Evolutionary conservation across 2,113 vertebrate genomes (phyloP).

Genomic region (Lasiurus cinereus): DNA sequence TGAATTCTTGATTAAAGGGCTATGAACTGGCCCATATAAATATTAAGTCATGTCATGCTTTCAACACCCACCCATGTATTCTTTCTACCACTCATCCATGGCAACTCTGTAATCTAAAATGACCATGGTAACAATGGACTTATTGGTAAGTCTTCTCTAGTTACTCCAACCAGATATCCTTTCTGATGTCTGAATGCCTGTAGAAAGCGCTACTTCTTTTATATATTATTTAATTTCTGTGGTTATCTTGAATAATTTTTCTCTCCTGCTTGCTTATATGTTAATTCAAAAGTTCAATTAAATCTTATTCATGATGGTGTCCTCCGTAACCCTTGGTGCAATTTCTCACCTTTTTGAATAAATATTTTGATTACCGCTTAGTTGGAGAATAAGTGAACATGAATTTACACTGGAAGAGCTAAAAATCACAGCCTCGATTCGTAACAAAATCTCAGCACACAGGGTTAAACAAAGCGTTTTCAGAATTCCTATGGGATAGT

Average conservation of each 20-base stretch:
- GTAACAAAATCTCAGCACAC: neutral
- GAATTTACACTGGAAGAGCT: neutral
- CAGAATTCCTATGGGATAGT: neutral
- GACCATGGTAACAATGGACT: neutral
- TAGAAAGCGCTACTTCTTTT: neutral
- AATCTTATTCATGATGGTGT: neutral
- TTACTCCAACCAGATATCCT: neutral
- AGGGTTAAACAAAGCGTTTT: neutral
- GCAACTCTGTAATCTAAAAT: neutral
- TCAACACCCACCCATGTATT: neutral
- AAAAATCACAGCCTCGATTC: neutral
- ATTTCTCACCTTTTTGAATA: neutral
- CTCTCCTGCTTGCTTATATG: neutral
- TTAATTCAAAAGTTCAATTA: neutral
- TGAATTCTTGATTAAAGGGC: constrained; percentile 2
- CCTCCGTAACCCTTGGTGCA: neutral
- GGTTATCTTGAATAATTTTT: neutral
- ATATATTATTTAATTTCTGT: neutral
- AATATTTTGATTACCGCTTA: neutral
- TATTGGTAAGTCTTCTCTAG: neutral
- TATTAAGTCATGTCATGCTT: neutral
- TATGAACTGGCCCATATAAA: neutral
- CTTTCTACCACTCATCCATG: neutral
- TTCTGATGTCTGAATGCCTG: neutral
- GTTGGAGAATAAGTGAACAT: neutral